Evolutionary conservation across 1,140 invertebrate genomes (phyloP), one percentile per base, ranked within the genome.

Genomic region (Pararge aegeria): DNA sequence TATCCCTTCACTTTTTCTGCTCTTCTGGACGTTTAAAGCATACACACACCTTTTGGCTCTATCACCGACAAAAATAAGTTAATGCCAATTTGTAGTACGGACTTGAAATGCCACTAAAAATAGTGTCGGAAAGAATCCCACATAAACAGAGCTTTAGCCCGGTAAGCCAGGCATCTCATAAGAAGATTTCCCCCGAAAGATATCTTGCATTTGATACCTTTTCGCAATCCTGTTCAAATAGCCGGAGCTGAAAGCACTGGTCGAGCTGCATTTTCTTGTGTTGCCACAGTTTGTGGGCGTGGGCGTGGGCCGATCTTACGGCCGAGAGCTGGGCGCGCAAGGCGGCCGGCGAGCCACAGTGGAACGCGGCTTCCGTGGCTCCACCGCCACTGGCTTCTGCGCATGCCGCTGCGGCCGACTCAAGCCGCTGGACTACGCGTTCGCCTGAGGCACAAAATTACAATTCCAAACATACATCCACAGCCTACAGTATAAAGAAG

Each of bases 191-290:
- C n/a, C n/a, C n/a, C n/a, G n/a, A n/a, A n/a, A n/a, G n/a, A n/a
- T n/a, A n/a, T n/a, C n/a, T n/a, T n/a, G n/a, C n/a, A n/a, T n/a
- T n/a, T n/a, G n/a, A 19, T 78, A 96, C 95, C 92, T 99, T 98
- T 83, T 98, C 97, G 69, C 97, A 98, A 88, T 99, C 98, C 85
- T 98, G 96, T 90, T 99, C 98, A 83, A 99, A 99, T 12, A 98
- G 92, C 48, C 97, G 92, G 60, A 98, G 92, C 78, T 99, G 98
- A 81, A 98, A 96, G 81, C 97, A 98, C 80, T 99, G 97, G 82
- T 99, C 97, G 53, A 99, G 91, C 82, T 97, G 96, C 55, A 95
- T 92, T 83, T 97, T 97, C 78, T 98, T 97, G 67, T 96, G 95
- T 73, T 97, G 96, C 97, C 98, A 99, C 20, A 98, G 90, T 79